phyloP scores from a whole-genome alignment of 2,113 vertebrate genomes.

The Sphaerodactylus townsendi region DNA sequence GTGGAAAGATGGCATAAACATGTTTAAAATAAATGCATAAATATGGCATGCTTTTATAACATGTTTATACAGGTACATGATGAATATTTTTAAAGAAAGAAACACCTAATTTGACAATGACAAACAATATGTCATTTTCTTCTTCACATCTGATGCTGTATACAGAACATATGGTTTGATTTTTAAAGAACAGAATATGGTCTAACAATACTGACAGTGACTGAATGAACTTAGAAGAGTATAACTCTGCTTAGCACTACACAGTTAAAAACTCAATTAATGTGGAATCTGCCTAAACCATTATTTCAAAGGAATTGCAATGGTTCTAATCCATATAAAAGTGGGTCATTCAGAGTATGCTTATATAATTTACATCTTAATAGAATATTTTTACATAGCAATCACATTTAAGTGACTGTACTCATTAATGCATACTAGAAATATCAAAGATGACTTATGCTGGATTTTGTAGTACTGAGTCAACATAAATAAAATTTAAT shows the following conservation, averaged over 20 bases:
- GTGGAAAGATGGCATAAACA: no score
- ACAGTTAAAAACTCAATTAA: constrained; percentile 1
- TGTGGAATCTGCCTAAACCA: constrained; percentile 24
- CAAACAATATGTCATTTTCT: not conserved
- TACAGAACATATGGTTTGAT: constrained; percentile 1
- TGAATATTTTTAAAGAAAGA: not conserved
- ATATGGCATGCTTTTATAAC: not conserved
- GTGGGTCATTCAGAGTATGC: constrained; percentile 45
- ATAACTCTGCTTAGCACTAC: no score
- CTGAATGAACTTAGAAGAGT: no score
- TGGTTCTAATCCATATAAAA: constrained; percentile 52
- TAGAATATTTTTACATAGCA: constrained; percentile 58
- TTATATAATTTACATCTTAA: constrained; percentile 57
- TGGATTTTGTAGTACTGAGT: not conserved
- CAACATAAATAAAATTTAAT: not conserved
- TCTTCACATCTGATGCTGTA: not conserved
- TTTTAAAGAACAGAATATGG: constrained; percentile 15
- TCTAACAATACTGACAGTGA: constrained; percentile 26
- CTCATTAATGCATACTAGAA: constrained; percentile 38
- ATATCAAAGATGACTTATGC: constrained; percentile 20
- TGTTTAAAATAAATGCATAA: no score
- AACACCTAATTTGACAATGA: not conserved
- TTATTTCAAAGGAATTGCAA: constrained; percentile 44
- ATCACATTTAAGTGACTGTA: constrained; percentile 38
- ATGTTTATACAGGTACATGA: not conserved